Base-by-base conservation (phyloP, 2,113 vertebrate species). In the Synchiropus splendidus region DNA sequence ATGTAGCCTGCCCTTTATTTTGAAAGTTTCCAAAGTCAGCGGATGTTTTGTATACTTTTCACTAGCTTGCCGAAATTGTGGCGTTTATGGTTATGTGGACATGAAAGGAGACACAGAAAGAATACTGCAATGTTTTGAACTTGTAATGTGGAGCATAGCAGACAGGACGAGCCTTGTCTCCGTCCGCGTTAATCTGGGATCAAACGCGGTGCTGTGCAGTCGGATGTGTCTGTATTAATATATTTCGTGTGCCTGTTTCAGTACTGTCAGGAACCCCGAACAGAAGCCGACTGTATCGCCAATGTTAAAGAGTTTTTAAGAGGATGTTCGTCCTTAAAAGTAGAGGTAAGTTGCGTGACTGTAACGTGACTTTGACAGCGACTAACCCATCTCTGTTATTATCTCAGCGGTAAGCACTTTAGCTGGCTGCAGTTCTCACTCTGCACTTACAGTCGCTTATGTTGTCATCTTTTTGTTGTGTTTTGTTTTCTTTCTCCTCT, bases 231-330 rank as follows among this genome's bases (percentile, higher is more conserved):
- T 50, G 54, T 64, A 44, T 51, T 51, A n/a, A 44, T 70, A 31
- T 72, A 40, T 66, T 68, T 43, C 12, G 31, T 47, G 17, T 58
- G 16, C 51, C 3, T 51, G 48, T 45, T 77, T 58, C 74, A 98
- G 95, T 92, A 87, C 55, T 92, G 82, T 57, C 71, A 65, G 70
- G 95, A 97, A 36, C 92, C 94, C 51, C 91, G 85, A 70, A 85
- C 78, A 30, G 92, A 99, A 87, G 82, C 80, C 0, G 90, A 92
- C 36, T 95, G 90, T 71, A 66, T 90, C 61, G 62, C 61, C 61
- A 97, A 98, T 53, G 91, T 95, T 63, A 82, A 69, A 48, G 90
- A 93, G 73, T 98, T 99, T 82, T 70, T 97, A 47, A 91, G 85
- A 78, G 90, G 90, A 85, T 94, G 91, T 12, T 27, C 70, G 0